Conservation (phyloP, 64 coral and sea anemone species). For the Montipora efflorescens region DNA sequence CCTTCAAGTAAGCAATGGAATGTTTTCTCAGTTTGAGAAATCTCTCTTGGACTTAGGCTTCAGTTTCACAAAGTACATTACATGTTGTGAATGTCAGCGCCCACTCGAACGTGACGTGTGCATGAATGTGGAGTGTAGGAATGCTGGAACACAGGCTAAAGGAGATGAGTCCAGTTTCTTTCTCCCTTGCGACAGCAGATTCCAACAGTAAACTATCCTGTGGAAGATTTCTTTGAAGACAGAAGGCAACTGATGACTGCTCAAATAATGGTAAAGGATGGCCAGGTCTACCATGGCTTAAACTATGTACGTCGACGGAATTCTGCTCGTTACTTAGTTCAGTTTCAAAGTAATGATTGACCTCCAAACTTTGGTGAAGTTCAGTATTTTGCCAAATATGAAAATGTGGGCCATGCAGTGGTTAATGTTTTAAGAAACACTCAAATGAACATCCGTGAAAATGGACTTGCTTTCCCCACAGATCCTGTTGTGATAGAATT, state of each 20-base stretch:
- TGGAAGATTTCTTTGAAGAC: conserved; percentile 68
- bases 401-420: conserved; percentile 65
- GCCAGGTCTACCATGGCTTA: conserved; percentile 64
- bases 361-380: conserved; percentile 49
- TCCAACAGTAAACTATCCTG: conserved; percentile 49
- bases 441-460: conserved; percentile 48
- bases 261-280: conserved; percentile 64
- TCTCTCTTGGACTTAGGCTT: conserved; percentile 49
- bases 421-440: conserved; percentile 44
- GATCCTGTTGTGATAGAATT: conserved; percentile 67
- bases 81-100: conserved; percentile 69
- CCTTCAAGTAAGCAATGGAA: conserved; percentile 2
- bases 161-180: conserved; percentile 56
- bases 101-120: conserved; percentile 62
- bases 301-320: conserved; percentile 52
- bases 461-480: conserved; percentile 39
- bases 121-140: conserved; percentile 46
- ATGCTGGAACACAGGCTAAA: conserved; percentile 40
- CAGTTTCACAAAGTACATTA: conserved; percentile 55
- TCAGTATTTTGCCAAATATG: conserved; percentile 58
- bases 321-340: conserved; percentile 60
- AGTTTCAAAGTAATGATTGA: conserved; percentile 12
- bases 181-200: conserved; percentile 28
- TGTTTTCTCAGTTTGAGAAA: conserved; percentile 68
- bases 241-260: conserved; percentile 10